These are phyloP conservation scores for Trematomus bernacchii DNA, from an alignment of 2,797 vertebrate genomes.

Conservation along the genomic window DNA sequence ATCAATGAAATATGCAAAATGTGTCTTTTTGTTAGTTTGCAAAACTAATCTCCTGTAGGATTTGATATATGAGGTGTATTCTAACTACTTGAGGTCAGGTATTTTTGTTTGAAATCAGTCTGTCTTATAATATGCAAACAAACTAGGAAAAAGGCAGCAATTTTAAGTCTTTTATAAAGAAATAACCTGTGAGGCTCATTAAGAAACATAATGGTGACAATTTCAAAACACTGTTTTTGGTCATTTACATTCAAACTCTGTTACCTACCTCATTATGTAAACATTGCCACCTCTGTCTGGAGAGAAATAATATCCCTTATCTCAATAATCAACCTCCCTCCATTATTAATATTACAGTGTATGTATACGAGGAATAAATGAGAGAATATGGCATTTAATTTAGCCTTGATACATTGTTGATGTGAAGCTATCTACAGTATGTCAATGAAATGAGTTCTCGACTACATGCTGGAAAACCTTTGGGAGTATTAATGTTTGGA, in stretches of 20 bases:
- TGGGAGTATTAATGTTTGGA: slow-evolving; percentile 11
- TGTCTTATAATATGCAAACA: slow-evolving; percentile 14
- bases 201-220: slow-evolving; percentile 16
- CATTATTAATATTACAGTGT: slow-evolving; percentile 31
- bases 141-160: background rate
- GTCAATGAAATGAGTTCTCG: slow-evolving; percentile 29
- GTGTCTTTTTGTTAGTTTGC: slow-evolving; percentile 21
- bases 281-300: slow-evolving; percentile 23
- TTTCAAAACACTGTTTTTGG: slow-evolving; percentile 21
- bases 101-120: background rate
- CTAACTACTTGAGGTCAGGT: slow-evolving; percentile 20
- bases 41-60: slow-evolving; percentile 17
- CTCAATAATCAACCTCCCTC: slow-evolving; percentile 32
- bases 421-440: slow-evolving; percentile 11
- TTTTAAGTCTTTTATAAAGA: slow-evolving; percentile 29
- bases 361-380: slow-evolving; percentile 32
- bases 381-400: slow-evolving; percentile 42
- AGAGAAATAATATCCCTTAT: slow-evolving; percentile 40
- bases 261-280: slow-evolving; percentile 43
- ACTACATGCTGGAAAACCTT: slow-evolving; percentile 36
- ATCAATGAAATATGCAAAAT: slow-evolving; percentile 8
- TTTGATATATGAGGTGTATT: slow-evolving; percentile 31
- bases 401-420: slow-evolving; percentile 10
- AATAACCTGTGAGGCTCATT: background rate
- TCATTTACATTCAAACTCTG: slow-evolving; percentile 51